phyloP scores from a whole-genome alignment of 2,888 invertebrate genomes.

The Apotomis turbidana region DNA sequence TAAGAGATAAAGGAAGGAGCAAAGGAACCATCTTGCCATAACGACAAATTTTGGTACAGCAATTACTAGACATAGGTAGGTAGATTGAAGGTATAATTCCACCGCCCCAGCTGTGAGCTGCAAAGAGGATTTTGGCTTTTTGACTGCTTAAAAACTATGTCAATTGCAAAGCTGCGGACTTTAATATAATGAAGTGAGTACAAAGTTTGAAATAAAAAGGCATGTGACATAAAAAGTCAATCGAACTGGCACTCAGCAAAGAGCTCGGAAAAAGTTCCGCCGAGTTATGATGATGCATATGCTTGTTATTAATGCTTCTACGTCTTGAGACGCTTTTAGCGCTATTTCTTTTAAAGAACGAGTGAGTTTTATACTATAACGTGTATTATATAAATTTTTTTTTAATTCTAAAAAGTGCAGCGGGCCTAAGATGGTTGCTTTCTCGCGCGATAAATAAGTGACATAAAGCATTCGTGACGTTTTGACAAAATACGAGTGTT shows the following conservation, averaged over 20 bases:
- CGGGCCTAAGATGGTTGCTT: too few relatives aligned
- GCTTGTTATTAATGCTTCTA: conserved; percentile 1
- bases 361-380: background rate
- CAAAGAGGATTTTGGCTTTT: too few relatives aligned
- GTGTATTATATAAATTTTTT: background rate
- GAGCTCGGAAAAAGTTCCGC: conserved; percentile 11
- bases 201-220: background rate
- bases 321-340: background rate
- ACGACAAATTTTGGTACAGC: too few relatives aligned
- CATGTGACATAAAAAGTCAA: background rate
- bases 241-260: background rate
- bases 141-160: background rate
- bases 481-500: too few relatives aligned
- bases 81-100: too few relatives aligned
- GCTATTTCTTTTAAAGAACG: background rate
- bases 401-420: too few relatives aligned
- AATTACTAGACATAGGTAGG: too few relatives aligned
- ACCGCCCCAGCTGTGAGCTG: too few relatives aligned
- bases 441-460: too few relatives aligned
- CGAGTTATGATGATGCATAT: conserved; percentile 7
- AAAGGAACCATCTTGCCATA: too few relatives aligned
- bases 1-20: too few relatives aligned
- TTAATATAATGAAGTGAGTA: background rate
- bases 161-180: background rate
- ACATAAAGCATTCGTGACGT: too few relatives aligned